Evolutionary conservation across 2,797 vertebrate species (phyloP).

Genomic region (Lacerta agilis): DNA sequence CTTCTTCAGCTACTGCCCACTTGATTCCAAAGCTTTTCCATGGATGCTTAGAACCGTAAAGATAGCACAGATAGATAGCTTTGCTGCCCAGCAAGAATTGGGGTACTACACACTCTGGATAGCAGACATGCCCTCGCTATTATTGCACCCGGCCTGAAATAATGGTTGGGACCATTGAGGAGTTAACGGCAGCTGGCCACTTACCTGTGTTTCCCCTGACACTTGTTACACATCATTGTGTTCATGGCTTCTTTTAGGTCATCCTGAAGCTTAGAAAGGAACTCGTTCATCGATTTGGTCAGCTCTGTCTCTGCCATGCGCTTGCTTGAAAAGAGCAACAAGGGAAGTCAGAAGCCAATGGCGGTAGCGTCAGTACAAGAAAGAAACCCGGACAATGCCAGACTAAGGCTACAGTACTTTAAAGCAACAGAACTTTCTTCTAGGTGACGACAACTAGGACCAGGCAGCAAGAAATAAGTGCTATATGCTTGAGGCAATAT

Average conservation of each 20-base stretch:
- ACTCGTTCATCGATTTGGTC: constrained; percentile 91
- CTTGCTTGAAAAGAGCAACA: constrained; percentile 79
- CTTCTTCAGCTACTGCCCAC: neutral
- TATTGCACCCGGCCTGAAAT: neutral
- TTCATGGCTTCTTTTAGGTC: constrained; percentile 96
- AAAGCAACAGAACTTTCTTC: neutral
- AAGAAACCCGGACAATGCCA: neutral
- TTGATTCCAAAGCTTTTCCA: neutral
- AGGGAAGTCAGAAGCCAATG: neutral
- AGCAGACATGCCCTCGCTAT: neutral
- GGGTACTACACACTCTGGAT: neutral
- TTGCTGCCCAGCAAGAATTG: too few relatives aligned
- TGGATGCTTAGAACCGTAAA: neutral
- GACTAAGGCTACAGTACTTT: neutral
- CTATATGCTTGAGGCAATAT: neutral
- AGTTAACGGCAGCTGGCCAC: constrained; percentile 45
- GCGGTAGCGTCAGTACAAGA: neutral
- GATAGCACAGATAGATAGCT: too few relatives aligned
- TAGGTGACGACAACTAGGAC: neutral
- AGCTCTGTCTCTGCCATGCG: constrained; percentile 91
- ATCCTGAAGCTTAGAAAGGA: constrained; percentile 92
- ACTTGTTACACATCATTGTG: constrained; percentile 96
- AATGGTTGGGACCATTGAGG: neutral
- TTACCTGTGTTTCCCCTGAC: constrained; percentile 95
- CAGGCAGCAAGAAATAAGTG: neutral